Evolutionary conservation across 2,888 invertebrate species (phyloP).

Genomic region (Chymomyza amoena): DNA sequence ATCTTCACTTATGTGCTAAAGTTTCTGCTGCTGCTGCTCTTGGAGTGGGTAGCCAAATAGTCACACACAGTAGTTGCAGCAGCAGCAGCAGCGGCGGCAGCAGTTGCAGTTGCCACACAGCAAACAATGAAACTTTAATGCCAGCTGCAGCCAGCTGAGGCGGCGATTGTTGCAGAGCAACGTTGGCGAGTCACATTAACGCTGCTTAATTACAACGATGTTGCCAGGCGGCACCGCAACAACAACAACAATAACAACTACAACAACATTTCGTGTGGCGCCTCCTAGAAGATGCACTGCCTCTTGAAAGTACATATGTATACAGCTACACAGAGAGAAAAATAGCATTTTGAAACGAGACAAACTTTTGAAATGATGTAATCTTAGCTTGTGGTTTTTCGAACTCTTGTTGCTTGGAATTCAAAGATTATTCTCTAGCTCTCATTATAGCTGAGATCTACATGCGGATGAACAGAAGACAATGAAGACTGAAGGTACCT

Average conservation of each 20-base stretch:
- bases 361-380: no score
- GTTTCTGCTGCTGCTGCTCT: slow-evolving; percentile 5
- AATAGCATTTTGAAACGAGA: no score
- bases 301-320: not conserved
- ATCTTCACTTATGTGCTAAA: slow-evolving; percentile 2
- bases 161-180: slow-evolving; percentile 8
- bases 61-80: not conserved
- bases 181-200: slow-evolving; percentile 16
- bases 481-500: no score
- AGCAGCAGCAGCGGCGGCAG: not conserved
- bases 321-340: no score
- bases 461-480: no score
- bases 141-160: slow-evolving; percentile 8
- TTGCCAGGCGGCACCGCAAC: slow-evolving; percentile 3
- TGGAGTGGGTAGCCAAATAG: not conserved
- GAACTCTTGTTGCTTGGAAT: no score
- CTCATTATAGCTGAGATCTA: no score
- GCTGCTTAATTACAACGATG: slow-evolving; percentile 51
- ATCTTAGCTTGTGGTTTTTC: no score
- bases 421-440: no score
- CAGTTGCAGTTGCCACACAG: not conserved
- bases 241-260: slow-evolving; percentile 12
- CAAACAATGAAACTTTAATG: slow-evolving; percentile 18
- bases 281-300: slow-evolving; percentile 20
- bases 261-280: slow-evolving; percentile 31